These are phyloP conservation scores for Enteromius viviparus DNA, from an alignment of 2,797 vertebrate species.

Conservation along the genomic window DNA sequence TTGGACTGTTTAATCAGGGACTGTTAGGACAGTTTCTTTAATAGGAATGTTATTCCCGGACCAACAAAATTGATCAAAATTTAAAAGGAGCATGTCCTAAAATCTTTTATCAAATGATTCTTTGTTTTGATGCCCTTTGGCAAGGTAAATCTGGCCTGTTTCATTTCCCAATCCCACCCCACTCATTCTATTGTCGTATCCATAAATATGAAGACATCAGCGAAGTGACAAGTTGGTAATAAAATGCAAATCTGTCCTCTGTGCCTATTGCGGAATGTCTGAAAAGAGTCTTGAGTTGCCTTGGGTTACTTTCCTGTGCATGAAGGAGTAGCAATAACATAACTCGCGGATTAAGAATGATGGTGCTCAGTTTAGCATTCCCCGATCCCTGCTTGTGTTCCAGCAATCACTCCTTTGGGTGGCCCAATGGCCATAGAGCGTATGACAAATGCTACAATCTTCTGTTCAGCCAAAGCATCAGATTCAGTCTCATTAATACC, in stretches of 20 bases:
- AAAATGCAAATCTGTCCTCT: conserved; percentile 27
- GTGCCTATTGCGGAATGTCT: conserved; percentile 14
- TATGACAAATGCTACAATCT: conserved; percentile 29
- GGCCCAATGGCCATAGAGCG: conserved; percentile 4
- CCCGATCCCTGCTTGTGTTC: neutral
- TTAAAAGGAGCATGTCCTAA: neutral
- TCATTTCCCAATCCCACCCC: neutral
- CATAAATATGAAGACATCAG: conserved; percentile 32
- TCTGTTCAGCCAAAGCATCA: neutral
- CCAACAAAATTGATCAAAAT: neutral
- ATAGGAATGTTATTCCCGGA: neutral
- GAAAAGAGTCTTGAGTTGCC: conserved; percentile 6
- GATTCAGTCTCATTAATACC: conserved; percentile 14
- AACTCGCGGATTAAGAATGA: conserved; percentile 6
- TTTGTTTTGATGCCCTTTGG: neutral
- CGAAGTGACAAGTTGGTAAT: conserved; percentile 5
- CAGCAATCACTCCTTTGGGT: conserved; percentile 21
- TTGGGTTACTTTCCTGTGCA: conserved; percentile 11
- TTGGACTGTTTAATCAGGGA: too few relatives aligned
- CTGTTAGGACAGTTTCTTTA: neutral
- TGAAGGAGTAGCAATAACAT: neutral
- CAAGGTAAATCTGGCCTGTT: neutral
- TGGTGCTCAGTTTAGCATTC: neutral
- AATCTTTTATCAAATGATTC: neutral
- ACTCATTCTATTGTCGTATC: neutral